Base-by-base conservation (phyloP, 2,888 invertebrate genomes). In the Drosophila basisetae region DNA sequence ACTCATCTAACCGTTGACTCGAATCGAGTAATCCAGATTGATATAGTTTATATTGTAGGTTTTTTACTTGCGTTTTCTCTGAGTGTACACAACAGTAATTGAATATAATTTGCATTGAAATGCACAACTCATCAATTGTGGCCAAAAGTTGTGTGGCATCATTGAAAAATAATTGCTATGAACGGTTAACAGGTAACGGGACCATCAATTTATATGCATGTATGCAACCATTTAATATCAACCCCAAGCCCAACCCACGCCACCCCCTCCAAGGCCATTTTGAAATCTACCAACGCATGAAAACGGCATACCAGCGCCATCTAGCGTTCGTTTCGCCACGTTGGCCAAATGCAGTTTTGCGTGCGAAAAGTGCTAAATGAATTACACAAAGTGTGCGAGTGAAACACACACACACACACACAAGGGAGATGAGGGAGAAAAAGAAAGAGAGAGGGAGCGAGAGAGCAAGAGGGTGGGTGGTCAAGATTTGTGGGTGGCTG, bases 351-450 rank as follows among this genome's bases (percentile, higher is more conserved):
- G 79, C 75, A 71, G 49, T 79, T 77, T 70, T 71, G 79, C 62
- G 76, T 79, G 71, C 70, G 77, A 71, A 80, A 80, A 80, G 68
- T 62, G 64, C 52, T 68, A 74, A 79, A 80, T 80, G 80, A 73
- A 76, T 80, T 76, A 76, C 62, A 69, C 53, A 61, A 64, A 56
- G 67, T 66, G 67, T 49, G 68, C 33, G 68, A 68, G 55, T 50
- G 39, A 41, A 52, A 60, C 35, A 37, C 68, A 59, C 16, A 49
- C 16, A 49, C 0, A 28, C 28, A 10, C n/a, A 53, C 37, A 59
- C 28, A 63, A 13, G 47, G 30, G 11, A 39, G 16, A 33, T 30
- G 52, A 43, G 28, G 54, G 25, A 28, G 30, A 49, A 22, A 35
- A 0, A 50, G 30, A 47, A 28, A 6, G 43, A 16, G 11, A n/a